Percentiles rank a stretch among this genome's conserved stretches.
Evolutionary conservation across 1,140 invertebrate genomes (phyloP).

Genomic region (Drosophila pruinosa): DNA sequence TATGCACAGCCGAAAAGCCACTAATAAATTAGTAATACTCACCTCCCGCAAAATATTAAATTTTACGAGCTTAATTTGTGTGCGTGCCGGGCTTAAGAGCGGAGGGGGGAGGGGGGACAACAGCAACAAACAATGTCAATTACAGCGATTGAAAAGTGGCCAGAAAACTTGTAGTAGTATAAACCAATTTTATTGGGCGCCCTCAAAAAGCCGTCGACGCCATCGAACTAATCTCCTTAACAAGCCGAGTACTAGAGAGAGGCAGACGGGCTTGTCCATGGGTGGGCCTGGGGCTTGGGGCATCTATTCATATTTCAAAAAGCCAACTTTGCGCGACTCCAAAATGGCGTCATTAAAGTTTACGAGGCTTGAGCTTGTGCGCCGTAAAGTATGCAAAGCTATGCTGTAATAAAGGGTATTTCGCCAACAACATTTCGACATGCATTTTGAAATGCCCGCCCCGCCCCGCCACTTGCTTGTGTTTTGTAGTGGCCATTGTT

Average conservation of each 20-base stretch:
- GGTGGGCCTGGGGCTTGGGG: background rate
- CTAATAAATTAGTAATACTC: constrained; percentile 67
- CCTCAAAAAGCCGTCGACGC: constrained; percentile 22
- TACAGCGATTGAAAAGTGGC: constrained; percentile 77
- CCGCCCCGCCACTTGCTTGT: constrained; percentile 50
- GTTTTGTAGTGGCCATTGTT: constrained; percentile 51
- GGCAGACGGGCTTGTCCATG: background rate
- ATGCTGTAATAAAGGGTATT: constrained; percentile 79
- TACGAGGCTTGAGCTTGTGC: constrained; percentile 59
- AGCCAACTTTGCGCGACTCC: constrained; percentile 67
- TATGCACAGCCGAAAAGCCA: constrained; percentile 49
- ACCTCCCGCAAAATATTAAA: constrained; percentile 68
- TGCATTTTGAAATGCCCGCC: constrained; percentile 49
- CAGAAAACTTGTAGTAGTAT: constrained; percentile 53
- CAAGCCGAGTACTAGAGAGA: constrained; percentile 63
- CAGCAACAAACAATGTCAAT: constrained; percentile 63
- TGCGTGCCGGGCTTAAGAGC: constrained; percentile 56
- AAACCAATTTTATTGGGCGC: constrained; percentile 76
- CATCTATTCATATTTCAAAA: constrained; percentile 77
- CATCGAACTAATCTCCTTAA: constrained; percentile 77
- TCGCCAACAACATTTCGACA: constrained; percentile 54
- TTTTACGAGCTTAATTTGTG: constrained; percentile 80
- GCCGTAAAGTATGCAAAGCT: constrained; percentile 74
- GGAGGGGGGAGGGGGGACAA: constrained; percentile 36
- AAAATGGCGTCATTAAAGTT: constrained; percentile 78